Evolutionary conservation across 1,140 invertebrate species (phyloP).

Genomic region (Melanaphis sacchari): DNA sequence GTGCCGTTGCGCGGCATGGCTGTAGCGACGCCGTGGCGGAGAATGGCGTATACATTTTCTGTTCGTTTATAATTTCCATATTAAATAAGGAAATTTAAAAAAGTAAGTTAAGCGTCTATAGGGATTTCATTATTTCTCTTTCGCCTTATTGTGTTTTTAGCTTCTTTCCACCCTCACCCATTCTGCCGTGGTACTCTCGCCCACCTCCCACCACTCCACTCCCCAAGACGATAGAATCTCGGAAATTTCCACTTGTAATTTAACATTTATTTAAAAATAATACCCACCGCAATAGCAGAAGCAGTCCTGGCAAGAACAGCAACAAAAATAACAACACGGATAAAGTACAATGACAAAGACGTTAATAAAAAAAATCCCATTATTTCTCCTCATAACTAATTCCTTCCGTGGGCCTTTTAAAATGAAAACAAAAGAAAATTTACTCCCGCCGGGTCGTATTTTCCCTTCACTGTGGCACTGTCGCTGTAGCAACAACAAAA

Average conservation of each 20-base stretch:
- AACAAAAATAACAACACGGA: constrained; percentile 57
- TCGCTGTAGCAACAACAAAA: constrained; percentile 28
- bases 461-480: not conserved
- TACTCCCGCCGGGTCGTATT: constrained; percentile 22
- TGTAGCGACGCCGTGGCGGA: not conserved
- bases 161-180: not conserved
- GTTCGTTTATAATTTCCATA: constrained; percentile 58
- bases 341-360: constrained; percentile 49
- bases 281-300: constrained; percentile 52
- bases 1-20: not conserved
- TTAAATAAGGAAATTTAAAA: constrained; percentile 57
- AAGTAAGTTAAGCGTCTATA: constrained; percentile 55
- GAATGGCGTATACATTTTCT: constrained; percentile 43
- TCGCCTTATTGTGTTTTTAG: constrained; percentile 53
- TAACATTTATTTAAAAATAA: constrained; percentile 58
- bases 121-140: constrained; percentile 57
- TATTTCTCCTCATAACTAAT: constrained; percentile 57
- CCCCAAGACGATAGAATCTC: constrained; percentile 42
- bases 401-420: constrained; percentile 53
- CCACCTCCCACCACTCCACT: not conserved
- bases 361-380: constrained; percentile 54
- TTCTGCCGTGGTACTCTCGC: not conserved
- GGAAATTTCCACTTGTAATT: constrained; percentile 58
- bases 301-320: constrained; percentile 31
- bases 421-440: constrained; percentile 54